phyloP scores from a whole-genome alignment of 2,888 invertebrate genomes.

The Phengaris alcon region DNA sequence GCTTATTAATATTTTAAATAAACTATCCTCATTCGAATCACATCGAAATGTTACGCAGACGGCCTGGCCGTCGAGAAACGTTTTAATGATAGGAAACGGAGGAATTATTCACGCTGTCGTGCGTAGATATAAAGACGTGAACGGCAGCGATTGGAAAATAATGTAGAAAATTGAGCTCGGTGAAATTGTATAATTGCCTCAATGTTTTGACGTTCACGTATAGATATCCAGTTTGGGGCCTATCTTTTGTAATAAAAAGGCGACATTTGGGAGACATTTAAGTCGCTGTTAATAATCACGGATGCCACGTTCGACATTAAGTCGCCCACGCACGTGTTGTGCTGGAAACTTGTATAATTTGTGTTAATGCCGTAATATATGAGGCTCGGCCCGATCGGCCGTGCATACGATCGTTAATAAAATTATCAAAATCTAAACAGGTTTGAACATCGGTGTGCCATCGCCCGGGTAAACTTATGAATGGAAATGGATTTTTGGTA shows the following conservation, averaged over 20 bases:
- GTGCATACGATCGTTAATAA: conserved; percentile 76
- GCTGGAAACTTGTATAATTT: conserved; percentile 76
- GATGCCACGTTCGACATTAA: conserved; percentile 77
- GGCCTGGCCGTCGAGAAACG: conserved; percentile 31
- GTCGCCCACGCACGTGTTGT: conserved; percentile 62
- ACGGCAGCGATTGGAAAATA: conserved; percentile 72
- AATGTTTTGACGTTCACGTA: conserved; percentile 31
- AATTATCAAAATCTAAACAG: conserved; percentile 79
- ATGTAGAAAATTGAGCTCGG: conserved; percentile 42
- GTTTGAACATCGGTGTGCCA: conserved; percentile 71
- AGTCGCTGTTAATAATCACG: conserved; percentile 67
- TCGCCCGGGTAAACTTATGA: conserved; percentile 68
- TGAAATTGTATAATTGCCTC: conserved; percentile 18
- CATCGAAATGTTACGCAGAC: conserved; percentile 19
- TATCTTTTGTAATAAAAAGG: conserved; percentile 43
- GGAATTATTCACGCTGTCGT: conserved; percentile 75
- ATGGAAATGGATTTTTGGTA: conserved; percentile 76
- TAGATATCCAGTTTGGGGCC: conserved; percentile 31
- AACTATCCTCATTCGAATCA: conserved; percentile 23
- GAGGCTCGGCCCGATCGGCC: conserved; percentile 69
- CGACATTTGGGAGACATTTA: conserved; percentile 75
- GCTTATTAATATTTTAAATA: conserved; percentile 31
- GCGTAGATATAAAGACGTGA: conserved; percentile 41
- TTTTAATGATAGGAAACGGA: conserved; percentile 50
- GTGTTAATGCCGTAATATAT: conserved; percentile 79